phyloP scores from a whole-genome alignment of 2,888 invertebrate species.

The Sminthurides aquaticus region DNA sequence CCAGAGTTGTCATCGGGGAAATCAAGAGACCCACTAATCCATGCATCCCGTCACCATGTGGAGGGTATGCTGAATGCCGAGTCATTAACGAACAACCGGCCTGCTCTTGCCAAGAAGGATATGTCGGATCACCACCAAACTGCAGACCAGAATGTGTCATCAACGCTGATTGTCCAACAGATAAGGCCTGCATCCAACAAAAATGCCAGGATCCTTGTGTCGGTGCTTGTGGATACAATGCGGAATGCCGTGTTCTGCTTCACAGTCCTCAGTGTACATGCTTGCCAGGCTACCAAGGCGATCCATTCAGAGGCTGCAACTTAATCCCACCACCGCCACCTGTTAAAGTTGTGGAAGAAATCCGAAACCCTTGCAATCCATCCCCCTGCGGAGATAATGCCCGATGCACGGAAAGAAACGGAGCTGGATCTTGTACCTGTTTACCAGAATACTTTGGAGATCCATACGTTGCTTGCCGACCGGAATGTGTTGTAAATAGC shows the following conservation, averaged over 20 bases:
- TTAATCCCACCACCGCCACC: slow-evolving; percentile 44
- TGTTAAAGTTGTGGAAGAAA: slow-evolving; percentile 48
- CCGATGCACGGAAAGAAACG: slow-evolving; percentile 58
- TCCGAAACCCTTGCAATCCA: slow-evolving; percentile 54
- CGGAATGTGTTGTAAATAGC: slow-evolving; percentile 66
- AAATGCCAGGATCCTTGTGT: slow-evolving; percentile 76
- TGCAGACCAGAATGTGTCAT: slow-evolving; percentile 61
- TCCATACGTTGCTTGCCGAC: slow-evolving; percentile 59
- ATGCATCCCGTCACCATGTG: slow-evolving; percentile 61
- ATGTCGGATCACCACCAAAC: slow-evolving; percentile 43
- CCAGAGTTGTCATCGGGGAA: slow-evolving; percentile 37
- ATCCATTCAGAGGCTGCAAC: slow-evolving; percentile 74
- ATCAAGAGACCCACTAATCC: slow-evolving; percentile 44
- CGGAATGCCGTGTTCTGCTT: slow-evolving; percentile 44
- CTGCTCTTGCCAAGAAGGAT: slow-evolving; percentile 52
- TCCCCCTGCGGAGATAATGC: slow-evolving; percentile 59
- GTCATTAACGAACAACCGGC: slow-evolving; percentile 72
- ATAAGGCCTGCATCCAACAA: slow-evolving; percentile 71
- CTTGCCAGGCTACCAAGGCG: slow-evolving; percentile 66
- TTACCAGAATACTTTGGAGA: slow-evolving; percentile 62
- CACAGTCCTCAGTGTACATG: slow-evolving; percentile 58
- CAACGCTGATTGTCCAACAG: slow-evolving; percentile 63
- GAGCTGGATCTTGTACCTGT: slow-evolving; percentile 60
- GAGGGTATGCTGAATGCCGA: slow-evolving; percentile 65
- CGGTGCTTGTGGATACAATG: slow-evolving; percentile 48